These are phyloP conservation scores for Mya arenaria DNA, from an alignment of 1,140 invertebrate species.

Conservation along the genomic window DNA sequence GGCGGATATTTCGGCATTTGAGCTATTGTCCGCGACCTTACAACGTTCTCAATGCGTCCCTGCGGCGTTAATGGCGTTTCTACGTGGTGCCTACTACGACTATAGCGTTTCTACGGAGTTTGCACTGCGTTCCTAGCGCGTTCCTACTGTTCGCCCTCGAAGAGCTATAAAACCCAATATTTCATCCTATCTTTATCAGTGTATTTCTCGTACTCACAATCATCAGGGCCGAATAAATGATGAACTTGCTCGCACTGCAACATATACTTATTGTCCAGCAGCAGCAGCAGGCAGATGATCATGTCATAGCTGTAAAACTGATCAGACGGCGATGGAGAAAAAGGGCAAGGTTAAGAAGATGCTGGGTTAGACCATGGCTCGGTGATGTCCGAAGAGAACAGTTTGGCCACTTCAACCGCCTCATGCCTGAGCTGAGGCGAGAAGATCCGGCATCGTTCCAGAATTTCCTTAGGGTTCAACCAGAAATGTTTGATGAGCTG, in stretches of 20 bases:
- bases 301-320: neutral
- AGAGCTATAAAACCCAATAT: too few relatives aligned
- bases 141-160: too few relatives aligned
- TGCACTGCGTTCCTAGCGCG: too few relatives aligned
- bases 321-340: conserved; percentile 2
- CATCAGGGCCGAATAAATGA: neutral
- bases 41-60: too few relatives aligned
- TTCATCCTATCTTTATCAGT: too few relatives aligned
- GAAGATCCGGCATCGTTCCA: conserved; percentile 14
- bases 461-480: neutral
- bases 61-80: too few relatives aligned
- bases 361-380: conserved; percentile 27
- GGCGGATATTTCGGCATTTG: too few relatives aligned
- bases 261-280: conserved; percentile 1
- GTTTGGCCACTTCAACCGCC: conserved; percentile 6
- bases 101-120: too few relatives aligned
- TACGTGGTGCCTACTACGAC: too few relatives aligned
- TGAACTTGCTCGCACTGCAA: neutral
- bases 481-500: conserved; percentile 33
- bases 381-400: neutral
- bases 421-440: conserved; percentile 5
- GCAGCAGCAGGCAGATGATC: too few relatives aligned
- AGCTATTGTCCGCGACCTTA: too few relatives aligned
- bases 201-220: too few relatives aligned
- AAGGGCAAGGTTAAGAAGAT: conserved; percentile 32